Base-by-base conservation (phyloP, 2,888 invertebrate genomes). In the Tenthredo amoena region DNA sequence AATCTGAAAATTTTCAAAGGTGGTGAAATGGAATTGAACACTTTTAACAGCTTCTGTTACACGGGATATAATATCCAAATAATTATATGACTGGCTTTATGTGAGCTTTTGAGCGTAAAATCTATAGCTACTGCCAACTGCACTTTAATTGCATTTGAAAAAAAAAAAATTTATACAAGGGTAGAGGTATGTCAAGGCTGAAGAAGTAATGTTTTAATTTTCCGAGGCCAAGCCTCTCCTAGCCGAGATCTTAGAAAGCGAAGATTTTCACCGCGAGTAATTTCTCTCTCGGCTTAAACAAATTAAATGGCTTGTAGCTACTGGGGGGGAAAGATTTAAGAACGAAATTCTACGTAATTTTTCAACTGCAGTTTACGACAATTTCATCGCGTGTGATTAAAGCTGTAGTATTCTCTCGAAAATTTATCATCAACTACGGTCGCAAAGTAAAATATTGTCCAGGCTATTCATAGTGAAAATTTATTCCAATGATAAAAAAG, bases 281-380 rank as follows among this genome's bases (percentile, higher is more conserved):
- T 6, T 71, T 71, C 0, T 7, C 0, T 7, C n/a, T n/a, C 71
- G 12, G 34, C 31, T 18, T 4, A 71, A 31, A 71, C 37, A 37
- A 31, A 71, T 31, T 71, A 71, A 71, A 71, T 37, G 71, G 7
- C 37, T 71, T 37, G 71, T 34, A 34, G n/a, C 71, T 15, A 10
- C 68, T 31, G 26, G 31, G 7, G 7, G 71, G 37, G 7, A 12
- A 58, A 62, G 62, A 62, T 62, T 3, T 62, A 12, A 62, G 34
- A n/a, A 71, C 18, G 71, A 18, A 71, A 71, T 71, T 71, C 71
- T 15, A 71, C n/a, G n/a, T n/a, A 71, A 37, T 71, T 71, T 37
- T 37, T 71, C 34, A 7, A 37, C 34, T 71, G 15, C 26, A 26
- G 26, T 34, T 71, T 71, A n/a, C 37, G 71, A 71, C 37, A 37